A percentile compares a stretch with the other conserved stretches of the same genome.
Conservation (phyloP, 2,113 vertebrate genomes). For the Phaethornis superciliosus region DNA sequence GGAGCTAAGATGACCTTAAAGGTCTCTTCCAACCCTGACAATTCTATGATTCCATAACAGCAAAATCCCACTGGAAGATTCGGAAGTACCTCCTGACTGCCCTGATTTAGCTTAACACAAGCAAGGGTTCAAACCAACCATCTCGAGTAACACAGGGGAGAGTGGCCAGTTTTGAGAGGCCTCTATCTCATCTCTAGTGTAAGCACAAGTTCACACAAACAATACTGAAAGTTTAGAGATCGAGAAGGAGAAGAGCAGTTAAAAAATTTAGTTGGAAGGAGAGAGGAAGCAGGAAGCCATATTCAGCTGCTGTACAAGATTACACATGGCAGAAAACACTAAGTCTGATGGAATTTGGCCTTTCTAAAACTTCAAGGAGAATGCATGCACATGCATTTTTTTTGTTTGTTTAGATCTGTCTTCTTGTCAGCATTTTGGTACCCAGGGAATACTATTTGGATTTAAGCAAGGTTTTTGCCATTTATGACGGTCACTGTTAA, state of each 20-base stretch:
- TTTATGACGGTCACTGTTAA: neutral
- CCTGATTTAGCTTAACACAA: neutral
- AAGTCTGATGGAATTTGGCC: neutral
- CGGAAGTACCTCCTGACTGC: neutral
- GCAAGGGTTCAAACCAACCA: neutral
- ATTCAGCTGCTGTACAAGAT: neutral
- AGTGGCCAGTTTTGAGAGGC: neutral
- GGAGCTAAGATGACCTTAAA: no score
- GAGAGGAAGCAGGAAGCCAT: neutral
- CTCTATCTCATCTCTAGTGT: neutral
- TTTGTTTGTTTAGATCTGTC: neutral
- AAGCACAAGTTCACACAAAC: neutral
- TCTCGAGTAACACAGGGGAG: fast-evolving
- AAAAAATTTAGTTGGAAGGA: neutral
- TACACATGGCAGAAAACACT: neutral
- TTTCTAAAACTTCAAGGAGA: neutral
- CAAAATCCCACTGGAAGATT: neutral
- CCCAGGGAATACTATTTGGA: neutral
- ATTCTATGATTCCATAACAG: no score
- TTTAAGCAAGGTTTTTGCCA: neutral
- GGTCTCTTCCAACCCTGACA: no score
- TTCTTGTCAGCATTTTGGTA: neutral
- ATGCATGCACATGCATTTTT: neutral
- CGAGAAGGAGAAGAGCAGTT: fast-evolving
- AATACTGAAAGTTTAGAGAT: neutral